phyloP scores from a whole-genome alignment of 2,888 invertebrate species.

The Nomada flava region DNA sequence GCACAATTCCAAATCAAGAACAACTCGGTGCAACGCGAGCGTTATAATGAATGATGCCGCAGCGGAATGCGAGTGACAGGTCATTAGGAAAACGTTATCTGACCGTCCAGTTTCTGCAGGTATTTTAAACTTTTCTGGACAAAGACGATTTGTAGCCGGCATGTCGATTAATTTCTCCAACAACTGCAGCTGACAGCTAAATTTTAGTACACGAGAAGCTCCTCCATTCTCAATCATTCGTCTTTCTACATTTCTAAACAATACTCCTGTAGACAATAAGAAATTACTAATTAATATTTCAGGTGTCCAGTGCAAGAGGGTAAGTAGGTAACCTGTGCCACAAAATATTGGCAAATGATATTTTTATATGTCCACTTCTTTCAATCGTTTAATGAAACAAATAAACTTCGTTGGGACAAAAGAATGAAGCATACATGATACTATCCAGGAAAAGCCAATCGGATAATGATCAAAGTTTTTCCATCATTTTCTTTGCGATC shows the following conservation, averaged over 20 bases:
- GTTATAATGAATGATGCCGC: not conserved
- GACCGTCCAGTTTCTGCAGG: not conserved
- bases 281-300: too few relatives aligned
- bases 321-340: too few relatives aligned
- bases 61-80: conserved; percentile 4
- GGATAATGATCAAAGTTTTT: not conserved
- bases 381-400: too few relatives aligned
- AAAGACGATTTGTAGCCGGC: conserved; percentile 16
- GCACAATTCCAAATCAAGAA: not conserved
- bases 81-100: conserved; percentile 18
- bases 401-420: not conserved
- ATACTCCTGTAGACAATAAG: not conserved
- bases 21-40: not conserved
- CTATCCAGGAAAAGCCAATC: not conserved
- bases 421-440: not conserved
- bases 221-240: not conserved
- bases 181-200: conserved; percentile 14
- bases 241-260: not conserved
- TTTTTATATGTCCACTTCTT: too few relatives aligned
- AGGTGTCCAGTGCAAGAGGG: too few relatives aligned
- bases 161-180: conserved; percentile 22
- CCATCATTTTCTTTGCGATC: not conserved
- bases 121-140: conserved; percentile 18
- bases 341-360: too few relatives aligned
- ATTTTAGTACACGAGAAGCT: not conserved